These are phyloP conservation scores for Glaucomys volans DNA, from an alignment of 2,113 vertebrate genomes.

Conservation along the genomic window DNA sequence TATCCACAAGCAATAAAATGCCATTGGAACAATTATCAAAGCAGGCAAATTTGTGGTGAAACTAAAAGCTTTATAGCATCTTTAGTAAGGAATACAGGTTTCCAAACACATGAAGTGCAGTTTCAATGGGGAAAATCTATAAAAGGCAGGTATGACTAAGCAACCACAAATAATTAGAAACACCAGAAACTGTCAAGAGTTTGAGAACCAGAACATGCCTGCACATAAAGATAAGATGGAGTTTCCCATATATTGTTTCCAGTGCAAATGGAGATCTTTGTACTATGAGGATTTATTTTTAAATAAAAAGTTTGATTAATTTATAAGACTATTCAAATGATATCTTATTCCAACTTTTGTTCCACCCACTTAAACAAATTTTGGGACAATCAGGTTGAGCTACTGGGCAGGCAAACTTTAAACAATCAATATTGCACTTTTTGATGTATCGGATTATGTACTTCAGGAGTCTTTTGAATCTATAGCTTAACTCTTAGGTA, in stretches of 20 bases:
- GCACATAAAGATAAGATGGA: conserved; percentile 22
- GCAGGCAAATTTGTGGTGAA: background rate
- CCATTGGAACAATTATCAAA: conserved; percentile 11
- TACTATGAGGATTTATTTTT: background rate
- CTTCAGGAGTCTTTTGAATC: background rate
- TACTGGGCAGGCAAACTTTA: conserved; percentile 37
- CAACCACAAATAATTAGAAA: conserved; percentile 36
- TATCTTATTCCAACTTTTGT: conserved; percentile 39
- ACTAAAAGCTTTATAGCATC: conserved; percentile 40
- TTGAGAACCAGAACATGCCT: background rate
- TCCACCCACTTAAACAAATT: conserved; percentile 24
- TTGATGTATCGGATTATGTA: background rate
- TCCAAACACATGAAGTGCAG: conserved; percentile 35
- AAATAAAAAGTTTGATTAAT: background rate
- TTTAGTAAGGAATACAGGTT: conserved; percentile 52
- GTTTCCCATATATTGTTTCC: background rate
- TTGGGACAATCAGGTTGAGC: background rate
- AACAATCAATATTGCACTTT: background rate
- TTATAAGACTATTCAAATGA: conserved; percentile 25
- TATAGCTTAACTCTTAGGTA: conserved; percentile 21
- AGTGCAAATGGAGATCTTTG: background rate
- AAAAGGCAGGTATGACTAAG: conserved; percentile 77
- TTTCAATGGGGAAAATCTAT: conserved; percentile 53
- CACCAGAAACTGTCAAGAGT: conserved; percentile 31
- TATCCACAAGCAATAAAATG: conserved; percentile 28